Base-by-base conservation (phyloP, 2,888 invertebrate species). In the Aelia acuminata region DNA sequence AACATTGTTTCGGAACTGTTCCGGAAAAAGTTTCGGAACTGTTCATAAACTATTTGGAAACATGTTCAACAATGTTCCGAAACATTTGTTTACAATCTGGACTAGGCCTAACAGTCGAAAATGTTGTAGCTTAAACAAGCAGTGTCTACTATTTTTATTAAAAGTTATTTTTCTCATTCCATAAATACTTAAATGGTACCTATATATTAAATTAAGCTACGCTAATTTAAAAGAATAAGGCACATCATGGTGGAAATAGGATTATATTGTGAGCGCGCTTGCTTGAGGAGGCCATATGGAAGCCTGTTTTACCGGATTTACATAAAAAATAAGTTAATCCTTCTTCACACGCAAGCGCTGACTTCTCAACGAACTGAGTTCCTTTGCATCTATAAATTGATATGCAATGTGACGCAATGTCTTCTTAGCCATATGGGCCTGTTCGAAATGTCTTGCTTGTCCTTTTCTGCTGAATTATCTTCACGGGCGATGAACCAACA, bases 291-390 rank as follows among this genome's bases (percentile, higher is more conserved):
- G 63, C 63, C 63, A 70, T 70, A 70, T 70, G 63, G 63, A 35
- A 70, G 35, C 31, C 63, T 35, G 31, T 70, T 70, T 70, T 70
- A 35, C 18, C 7, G 31, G 31, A 70, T 70, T 70, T 35, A 35
- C 63, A 70, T 70, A 70, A 70, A 31, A 70, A 70, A 0, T 35
- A 70, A 22, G 31, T 70, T 70, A 70, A 70, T 70, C 63, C 63
- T 26, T 15, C 57, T 35, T 70, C 35, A 70, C 63, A 70, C 63
- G 63, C 63, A 70, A 70, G 31, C 18, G 20, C 63, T 31, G 63
- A 70, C 15, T 35, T 5, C 8, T 57, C 53, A 53, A n/a, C n/a
- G n/a, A 8, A 31, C 26, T 15, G 1, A 18, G 3, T 70, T 35
- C 63, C 18, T 70, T 70, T 8, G 5, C 31, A 20, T 5, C 35